Evolutionary conservation across 2,113 vertebrate genomes (phyloP).

Genomic region (Myiozetetes cayanensis): DNA sequence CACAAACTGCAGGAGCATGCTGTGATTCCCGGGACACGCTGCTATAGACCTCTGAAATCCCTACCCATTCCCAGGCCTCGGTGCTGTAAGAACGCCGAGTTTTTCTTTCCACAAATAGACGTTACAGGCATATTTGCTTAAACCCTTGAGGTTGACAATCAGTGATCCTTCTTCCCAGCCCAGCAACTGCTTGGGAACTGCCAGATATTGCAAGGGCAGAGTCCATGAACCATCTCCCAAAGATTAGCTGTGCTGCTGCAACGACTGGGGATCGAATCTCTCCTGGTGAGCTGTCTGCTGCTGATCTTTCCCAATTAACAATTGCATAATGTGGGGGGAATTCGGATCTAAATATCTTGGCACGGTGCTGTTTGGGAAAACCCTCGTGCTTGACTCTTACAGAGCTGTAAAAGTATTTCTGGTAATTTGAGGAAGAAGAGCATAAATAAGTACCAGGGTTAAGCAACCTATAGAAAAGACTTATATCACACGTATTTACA

Average conservation of each 20-base stretch:
- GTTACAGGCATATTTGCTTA: conserved; percentile 43
- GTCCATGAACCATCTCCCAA: not conserved
- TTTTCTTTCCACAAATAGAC: conserved; percentile 50
- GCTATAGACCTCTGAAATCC: not conserved
- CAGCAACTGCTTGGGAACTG: conserved; percentile 4
- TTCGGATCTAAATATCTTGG: not conserved
- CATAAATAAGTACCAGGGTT: not conserved
- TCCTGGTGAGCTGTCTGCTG: not conserved
- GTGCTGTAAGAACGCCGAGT: not conserved
- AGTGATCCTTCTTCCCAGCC: conserved; percentile 12
- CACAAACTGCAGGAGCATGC: not conserved
- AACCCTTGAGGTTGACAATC: conserved; percentile 51
- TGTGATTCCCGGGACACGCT: not conserved
- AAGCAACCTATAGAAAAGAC: not conserved
- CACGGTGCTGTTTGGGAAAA: not conserved
- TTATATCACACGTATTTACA: not conserved
- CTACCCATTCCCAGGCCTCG: not conserved
- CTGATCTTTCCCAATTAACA: not conserved
- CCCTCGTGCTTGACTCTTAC: not conserved
- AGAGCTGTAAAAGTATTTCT: not conserved
- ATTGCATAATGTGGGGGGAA: not conserved
- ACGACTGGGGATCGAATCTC: not conserved
- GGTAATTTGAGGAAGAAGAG: not conserved
- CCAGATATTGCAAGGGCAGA: not conserved
- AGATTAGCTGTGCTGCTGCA: not conserved